These are phyloP conservation scores for Cairina moschata DNA, from an alignment of 2,113 vertebrate genomes.

Conservation along the genomic window DNA sequence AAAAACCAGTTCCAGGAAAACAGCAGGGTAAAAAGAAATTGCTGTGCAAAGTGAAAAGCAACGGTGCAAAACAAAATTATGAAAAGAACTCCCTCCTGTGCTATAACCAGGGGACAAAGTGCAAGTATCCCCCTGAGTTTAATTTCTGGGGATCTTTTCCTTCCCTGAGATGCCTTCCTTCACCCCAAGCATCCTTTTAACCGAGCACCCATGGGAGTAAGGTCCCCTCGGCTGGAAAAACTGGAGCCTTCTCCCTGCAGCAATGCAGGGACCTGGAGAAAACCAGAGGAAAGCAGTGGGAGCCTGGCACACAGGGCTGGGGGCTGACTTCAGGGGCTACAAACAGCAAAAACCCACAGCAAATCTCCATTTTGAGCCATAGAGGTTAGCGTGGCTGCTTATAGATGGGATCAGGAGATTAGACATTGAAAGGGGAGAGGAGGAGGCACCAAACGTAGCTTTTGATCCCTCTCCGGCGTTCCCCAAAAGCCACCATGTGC, in stretches of 20 bases:
- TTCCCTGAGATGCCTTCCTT: neutral
- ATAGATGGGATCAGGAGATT: slow-evolving; percentile 75
- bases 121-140: neutral
- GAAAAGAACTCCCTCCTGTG: neutral
- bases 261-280: neutral
- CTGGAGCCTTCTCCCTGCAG: neutral
- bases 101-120: no score
- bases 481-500: slow-evolving; percentile 75
- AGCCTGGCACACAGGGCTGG: neutral
- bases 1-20: neutral
- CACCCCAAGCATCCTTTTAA: accelerated
- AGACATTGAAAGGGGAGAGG: slow-evolving; percentile 79
- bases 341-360: neutral
- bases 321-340: neutral
- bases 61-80: neutral
- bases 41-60: neutral
- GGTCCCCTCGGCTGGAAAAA: accelerated
- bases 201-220: accelerated
- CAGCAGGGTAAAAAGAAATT: neutral
- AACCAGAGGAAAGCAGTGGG: neutral
- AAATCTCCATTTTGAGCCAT: slow-evolving; percentile 43
- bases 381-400: slow-evolving; percentile 46
- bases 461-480: slow-evolving; percentile 73
- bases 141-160: neutral
- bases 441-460: slow-evolving; percentile 54